These are phyloP conservation scores for Oscheius sp. DNA, from an alignment of 2,888 invertebrate species.

Conservation along the genomic window DNA sequence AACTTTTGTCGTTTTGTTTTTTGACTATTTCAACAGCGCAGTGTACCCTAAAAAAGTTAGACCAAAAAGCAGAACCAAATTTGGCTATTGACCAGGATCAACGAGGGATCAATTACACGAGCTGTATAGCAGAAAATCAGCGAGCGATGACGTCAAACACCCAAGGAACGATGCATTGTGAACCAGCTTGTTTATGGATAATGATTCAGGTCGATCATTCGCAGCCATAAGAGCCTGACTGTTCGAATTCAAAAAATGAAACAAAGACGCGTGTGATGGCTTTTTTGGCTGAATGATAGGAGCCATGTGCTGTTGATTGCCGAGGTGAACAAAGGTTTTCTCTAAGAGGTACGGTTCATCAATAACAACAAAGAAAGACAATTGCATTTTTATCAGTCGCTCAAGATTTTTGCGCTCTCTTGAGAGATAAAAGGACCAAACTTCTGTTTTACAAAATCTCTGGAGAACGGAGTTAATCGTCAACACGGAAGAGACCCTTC, in stretches of 20 bases:
- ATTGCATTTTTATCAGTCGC: too few relatives aligned
- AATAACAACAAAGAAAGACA: too few relatives aligned
- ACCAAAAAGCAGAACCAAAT: background rate
- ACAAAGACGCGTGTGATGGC: background rate
- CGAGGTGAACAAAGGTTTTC: background rate
- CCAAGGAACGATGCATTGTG: conserved; percentile 14
- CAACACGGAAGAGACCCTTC: too few relatives aligned
- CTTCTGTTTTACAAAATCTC: too few relatives aligned
- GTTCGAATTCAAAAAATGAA: background rate
- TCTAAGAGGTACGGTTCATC: too few relatives aligned
- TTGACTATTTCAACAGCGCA: background rate
- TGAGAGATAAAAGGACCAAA: too few relatives aligned
- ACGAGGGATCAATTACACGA: background rate
- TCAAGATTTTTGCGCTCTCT: too few relatives aligned
- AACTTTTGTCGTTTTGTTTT: background rate
- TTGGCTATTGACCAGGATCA: background rate
- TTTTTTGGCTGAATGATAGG: background rate
- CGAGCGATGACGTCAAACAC: conserved; percentile 11
- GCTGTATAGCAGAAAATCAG: background rate
- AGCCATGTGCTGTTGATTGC: background rate
- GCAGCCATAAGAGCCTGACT: too few relatives aligned
- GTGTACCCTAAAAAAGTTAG: background rate
- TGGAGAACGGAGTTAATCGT: too few relatives aligned
- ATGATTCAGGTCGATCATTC: too few relatives aligned
- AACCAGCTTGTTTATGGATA: background rate